phyloP scores from a whole-genome alignment of 1,140 invertebrate genomes.

The Akabosia matsudoensis region DNA sequence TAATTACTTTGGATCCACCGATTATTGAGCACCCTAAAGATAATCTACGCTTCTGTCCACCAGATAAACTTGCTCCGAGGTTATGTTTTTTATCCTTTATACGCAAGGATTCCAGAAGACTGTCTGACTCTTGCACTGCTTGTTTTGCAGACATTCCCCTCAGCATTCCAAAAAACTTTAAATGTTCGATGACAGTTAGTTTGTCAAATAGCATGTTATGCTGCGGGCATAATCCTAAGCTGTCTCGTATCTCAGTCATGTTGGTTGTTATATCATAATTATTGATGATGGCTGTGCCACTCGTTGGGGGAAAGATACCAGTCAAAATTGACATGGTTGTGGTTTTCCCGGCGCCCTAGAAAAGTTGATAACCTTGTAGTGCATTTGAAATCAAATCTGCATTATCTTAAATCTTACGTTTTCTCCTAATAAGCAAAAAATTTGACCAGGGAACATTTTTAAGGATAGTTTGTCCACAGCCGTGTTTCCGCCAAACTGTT shows the following conservation, averaged over 20 bases:
- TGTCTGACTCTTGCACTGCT: slow-evolving; percentile 50
- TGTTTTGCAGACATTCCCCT: slow-evolving; percentile 52
- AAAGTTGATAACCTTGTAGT: background rate
- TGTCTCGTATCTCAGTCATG: slow-evolving; percentile 60
- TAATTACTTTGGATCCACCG: slow-evolving; percentile 51
- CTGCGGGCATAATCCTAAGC: slow-evolving; percentile 87
- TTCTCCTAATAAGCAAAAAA: slow-evolving; percentile 59
- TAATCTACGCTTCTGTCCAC: slow-evolving; percentile 58
- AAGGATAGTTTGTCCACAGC: slow-evolving; percentile 58
- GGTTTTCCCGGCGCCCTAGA: slow-evolving; percentile 57
- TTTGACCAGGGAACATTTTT: slow-evolving; percentile 59
- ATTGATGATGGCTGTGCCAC: slow-evolving; percentile 65
- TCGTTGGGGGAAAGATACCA: slow-evolving; percentile 62
- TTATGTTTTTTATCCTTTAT: slow-evolving; percentile 56
- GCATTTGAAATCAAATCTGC: background rate
- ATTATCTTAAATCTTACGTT: slow-evolving; percentile 46
- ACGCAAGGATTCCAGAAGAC: slow-evolving; percentile 52
- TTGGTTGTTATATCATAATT: slow-evolving; percentile 65
- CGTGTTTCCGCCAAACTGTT: slow-evolving; percentile 45
- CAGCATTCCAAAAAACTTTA: slow-evolving; percentile 76
- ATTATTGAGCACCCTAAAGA: slow-evolving; percentile 57
- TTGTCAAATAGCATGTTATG: slow-evolving; percentile 90
- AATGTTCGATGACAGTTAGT: slow-evolving; percentile 83
- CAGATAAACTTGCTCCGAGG: slow-evolving; percentile 53
- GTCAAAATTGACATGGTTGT: slow-evolving; percentile 51